Base-by-base conservation (phyloP, 2,888 invertebrate species). In the Andrena bucephala region DNA sequence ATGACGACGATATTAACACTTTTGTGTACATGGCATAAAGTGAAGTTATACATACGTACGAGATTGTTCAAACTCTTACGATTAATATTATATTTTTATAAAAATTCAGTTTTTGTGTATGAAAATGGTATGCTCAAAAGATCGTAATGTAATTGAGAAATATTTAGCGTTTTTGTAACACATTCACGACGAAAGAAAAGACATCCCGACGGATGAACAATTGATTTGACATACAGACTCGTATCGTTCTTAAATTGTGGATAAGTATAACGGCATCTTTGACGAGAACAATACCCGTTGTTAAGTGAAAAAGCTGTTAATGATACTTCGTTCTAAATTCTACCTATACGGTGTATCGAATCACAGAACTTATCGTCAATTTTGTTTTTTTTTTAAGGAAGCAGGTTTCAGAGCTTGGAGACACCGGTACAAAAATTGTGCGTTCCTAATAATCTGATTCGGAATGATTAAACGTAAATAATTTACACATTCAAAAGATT, bases 1-100 rank as follows among this genome's bases (percentile, higher is more conserved):
- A 99, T 94, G 99, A 99, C 91, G 98, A 99, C 90, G 99, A 99
- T 94, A 99, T 99, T 93, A 99, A 99, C 94, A 97, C 98, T 91
- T 99, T 99, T 95, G 98, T 99, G 94, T 99, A 99, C 95, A 98
- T 99, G 97, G 98, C 99, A 95, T 99, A 95, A 95, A 91, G 81
- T 85, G 81, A 87, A 81, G 88, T 89, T 86, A 88, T 84, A 83
- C 70, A 87, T 84, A 83, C 83, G 29, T 83, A 80, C 72, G 82
- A 80, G 74, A 80, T 80, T 84, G 76, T 85, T 84, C 81, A 85
- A 81, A 79, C 77, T 86, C 81, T 84, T 83, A 87, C 85, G 86
- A 89, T 89, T 92, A 89, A 91, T 89, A 89, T 88, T 92, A 92
- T 92, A 93, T 93, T 93, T 93, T 93, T 93, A 88, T 91, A 92